These are phyloP conservation scores for Coturnix japonica DNA, from an alignment of 2,113 vertebrate species.

Conservation along the genomic window DNA sequence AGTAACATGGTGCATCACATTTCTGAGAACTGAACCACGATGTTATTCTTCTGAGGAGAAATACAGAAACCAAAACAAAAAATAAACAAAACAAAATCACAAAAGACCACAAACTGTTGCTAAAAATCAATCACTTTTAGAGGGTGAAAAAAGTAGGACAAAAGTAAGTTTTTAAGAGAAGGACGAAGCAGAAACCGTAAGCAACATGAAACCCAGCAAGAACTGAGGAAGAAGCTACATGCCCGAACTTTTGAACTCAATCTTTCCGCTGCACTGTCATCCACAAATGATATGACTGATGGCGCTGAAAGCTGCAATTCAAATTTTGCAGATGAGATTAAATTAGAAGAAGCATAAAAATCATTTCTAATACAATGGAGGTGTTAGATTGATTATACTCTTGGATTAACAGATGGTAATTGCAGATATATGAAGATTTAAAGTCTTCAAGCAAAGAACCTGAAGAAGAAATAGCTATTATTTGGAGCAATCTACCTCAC, in stretches of 20 bases:
- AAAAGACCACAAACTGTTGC: not conserved
- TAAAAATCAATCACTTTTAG: not conserved
- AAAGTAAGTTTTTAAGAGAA: not conserved
- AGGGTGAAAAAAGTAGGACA: not conserved
- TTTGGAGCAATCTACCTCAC: constrained; percentile 25
- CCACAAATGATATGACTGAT: not conserved
- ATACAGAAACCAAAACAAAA: not conserved
- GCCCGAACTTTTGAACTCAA: constrained; percentile 34
- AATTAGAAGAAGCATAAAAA: constrained; percentile 32
- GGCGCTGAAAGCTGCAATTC: constrained; percentile 18
- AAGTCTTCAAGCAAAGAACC: constrained; percentile 30
- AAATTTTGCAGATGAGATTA: constrained; percentile 43
- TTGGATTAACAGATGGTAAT: constrained; percentile 49
- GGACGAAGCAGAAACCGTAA: not conserved
- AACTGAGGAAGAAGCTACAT: not conserved
- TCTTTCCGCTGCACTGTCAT: not conserved
- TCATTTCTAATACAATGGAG: not conserved
- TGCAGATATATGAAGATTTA: constrained; percentile 17
- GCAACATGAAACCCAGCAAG: not conserved
- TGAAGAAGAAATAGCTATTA: constrained; percentile 36
- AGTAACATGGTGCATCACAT: too few relatives aligned
- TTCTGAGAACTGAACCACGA: not conserved
- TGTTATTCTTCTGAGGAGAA: not conserved
- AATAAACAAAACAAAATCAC: not conserved
- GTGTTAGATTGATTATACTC: constrained; percentile 13